Base-by-base conservation (phyloP, 2,888 invertebrate species). In the Rhamnusium bicolor region DNA sequence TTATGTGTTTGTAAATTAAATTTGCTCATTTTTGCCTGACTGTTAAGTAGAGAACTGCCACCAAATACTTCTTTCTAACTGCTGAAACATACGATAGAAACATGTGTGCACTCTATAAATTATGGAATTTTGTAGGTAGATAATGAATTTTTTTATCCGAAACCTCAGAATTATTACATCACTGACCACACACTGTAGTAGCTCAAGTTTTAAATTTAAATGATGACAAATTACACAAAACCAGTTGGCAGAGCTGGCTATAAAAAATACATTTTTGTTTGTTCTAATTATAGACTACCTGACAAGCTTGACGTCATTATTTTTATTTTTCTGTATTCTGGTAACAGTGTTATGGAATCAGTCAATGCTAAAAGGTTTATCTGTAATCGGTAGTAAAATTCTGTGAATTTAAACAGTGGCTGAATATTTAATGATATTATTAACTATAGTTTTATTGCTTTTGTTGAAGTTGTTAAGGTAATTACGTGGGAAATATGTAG, bases 251-350 rank as follows among this genome's bases (percentile, higher is more conserved):
- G 40, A 67, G 67, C 46, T 56, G 14, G 51, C 27, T 58, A 46
- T 69, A 69, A 69, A n/a, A 69, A 69, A 51, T 69, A 53, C 61
- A 69, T 69, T 69, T 69, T 69, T 69, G 60, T 61, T 58, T 69
- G 69, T 69, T 60, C 69, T 69, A 69, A 56, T 69, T 54, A 61
- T 69, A 58, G 69, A 61, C 6, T 14, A 21, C 29, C 61, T 65
- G 65, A 65, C 65, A 65, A 56, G 67, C 40, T 67, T 67, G 40
- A 67, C 67, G 56, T 67, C 67, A 67, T 19, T 29, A 27, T 67
- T 67, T 56, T 67, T 67, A 46, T 66, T 46, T 56, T 46, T 27
- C 29, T 40, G 14, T 67, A 21, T 56, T 32, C 54, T 24, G 7
- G 53, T 56, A 14, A 32, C 18, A 67, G 67, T 67, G 56, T 40